Base-by-base conservation (phyloP, 2,113 vertebrate species). In the Vicugna pacos region DNA sequence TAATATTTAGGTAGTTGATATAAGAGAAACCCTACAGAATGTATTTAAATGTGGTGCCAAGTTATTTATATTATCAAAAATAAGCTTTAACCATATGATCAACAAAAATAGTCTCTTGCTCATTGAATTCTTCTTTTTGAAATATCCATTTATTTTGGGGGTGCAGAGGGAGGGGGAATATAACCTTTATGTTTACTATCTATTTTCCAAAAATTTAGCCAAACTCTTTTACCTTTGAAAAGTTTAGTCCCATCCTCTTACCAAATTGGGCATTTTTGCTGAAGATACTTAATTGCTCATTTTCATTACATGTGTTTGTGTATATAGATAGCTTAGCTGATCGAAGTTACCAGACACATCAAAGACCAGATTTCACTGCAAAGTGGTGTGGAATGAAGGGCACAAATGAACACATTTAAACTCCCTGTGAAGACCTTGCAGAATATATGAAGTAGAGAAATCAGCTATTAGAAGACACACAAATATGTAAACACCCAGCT, bases 11-110 rank as follows among this genome's bases (percentile, higher is more conserved):
- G 38, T 12, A 86, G 80, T 86, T 42, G 32, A 46, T 77, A 3
- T 19, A 62, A 75, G 38, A 85, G 48, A 28, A 52, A 82, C 20
- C 38, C 42, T 69, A 30, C 3, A 28, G 17, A 17, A 52, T 75
- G 1, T 85, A 38, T 96, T 97, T 95, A 50, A 82, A 19, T 89
- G 77, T 89, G 69, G 80, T 73, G 10, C 20, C 20, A 28, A 67
- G n/a, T 94, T 60, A 70, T 60, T 95, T 86, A 72, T 86, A 35
- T 60, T 58, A 20, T 62, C 24, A 48, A 82, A 81, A 90, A 80
- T 72, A 75, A 70, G 2, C 46, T 81, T 89, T 96, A 4, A 82
- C 16, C 17, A 13, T 75, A 14, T 83, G 12, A 38, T 64, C 11
- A 35, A 20, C 19, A 84, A 48, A 65, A 86, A 73, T 76, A 64